Evolutionary conservation across 2,113 vertebrate species (phyloP), one percentile per base, ranked within the genome.

Genomic region (Apus apus): DNA sequence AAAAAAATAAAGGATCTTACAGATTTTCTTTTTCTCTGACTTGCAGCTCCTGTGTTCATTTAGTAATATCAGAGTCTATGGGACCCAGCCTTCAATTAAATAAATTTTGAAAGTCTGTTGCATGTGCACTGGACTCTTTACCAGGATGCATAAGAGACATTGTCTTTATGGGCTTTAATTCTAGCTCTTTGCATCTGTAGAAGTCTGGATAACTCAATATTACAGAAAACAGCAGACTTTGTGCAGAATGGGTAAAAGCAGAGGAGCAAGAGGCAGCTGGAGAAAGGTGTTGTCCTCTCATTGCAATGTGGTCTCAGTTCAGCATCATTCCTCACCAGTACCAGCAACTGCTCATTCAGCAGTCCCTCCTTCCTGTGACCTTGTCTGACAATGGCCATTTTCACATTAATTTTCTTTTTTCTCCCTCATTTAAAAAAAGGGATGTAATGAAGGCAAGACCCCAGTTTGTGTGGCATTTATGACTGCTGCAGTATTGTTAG

Each of bases 391-490:
- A 1, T 19, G 13, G 12, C 36, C 11, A 17, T 34, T 73, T 54
- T 40, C 60, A 54, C 30, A 3, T 4, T 1, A 15, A 7, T 34
- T 57, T 19, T 46, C 32, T 57, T 18, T 51, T 21, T 36, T 36
- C 23, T 67, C 7, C 40, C 13, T 87, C 51, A 6, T 5, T 32
- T 43, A 21, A 5, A 3, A 3, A 25, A 66, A 40, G 53, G 29
- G 9, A 16, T 64, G 13, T 46, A 18, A 40, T 4, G 23, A 38
- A 20, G 1, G 2, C 34, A 19, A 30, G 7, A 17, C 48, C 21
- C 53, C 19, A 8, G 3, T 32, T 68, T 1, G 0, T 2, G 34
- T 9, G 45, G 12, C 1, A 1, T 43, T 58, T 76, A 4, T 71
- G 77, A 25, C 30, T 60, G 1, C 74, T 26, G 61, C 34, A 1